Conservation (phyloP, 2,113 vertebrate species). For the Poecilia latipinna region DNA sequence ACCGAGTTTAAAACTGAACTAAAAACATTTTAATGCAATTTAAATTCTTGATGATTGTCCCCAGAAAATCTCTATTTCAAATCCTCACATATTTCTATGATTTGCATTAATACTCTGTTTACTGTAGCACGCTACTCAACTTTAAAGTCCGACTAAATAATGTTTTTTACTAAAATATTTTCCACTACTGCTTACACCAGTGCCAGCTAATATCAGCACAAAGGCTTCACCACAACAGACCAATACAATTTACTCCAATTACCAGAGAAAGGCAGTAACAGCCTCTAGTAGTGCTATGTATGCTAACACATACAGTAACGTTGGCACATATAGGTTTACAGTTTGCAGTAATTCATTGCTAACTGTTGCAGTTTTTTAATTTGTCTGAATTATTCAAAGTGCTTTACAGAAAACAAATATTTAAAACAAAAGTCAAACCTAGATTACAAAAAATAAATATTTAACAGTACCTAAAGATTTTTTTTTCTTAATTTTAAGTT, state of each 20-base stretch:
- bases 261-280: conserved; percentile 21
- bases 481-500: background rate
- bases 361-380: background rate
- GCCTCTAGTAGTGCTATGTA: conserved; percentile 22
- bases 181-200: conserved; percentile 29
- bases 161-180: conserved; percentile 19
- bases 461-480: background rate
- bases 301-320: conserved; percentile 13
- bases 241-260: conserved; percentile 17
- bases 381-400: conserved; percentile 9
- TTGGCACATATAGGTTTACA: conserved; percentile 1
- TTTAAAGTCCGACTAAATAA: background rate
- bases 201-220: conserved; percentile 19
- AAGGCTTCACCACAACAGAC: conserved; percentile 22
- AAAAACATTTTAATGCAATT: background rate
- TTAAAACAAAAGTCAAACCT: background rate
- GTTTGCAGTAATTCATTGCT: background rate
- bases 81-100: background rate
- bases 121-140: conserved; percentile 2
- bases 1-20: background rate
- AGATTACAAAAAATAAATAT: background rate
- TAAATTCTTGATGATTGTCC: conserved; percentile 1
- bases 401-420: conserved; percentile 4
- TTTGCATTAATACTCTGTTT: conserved; percentile 7
- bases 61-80: background rate